These are phyloP conservation scores for Anagyrus pseudococci DNA, from an alignment of 2,888 invertebrate species.

Conservation along the genomic window DNA sequence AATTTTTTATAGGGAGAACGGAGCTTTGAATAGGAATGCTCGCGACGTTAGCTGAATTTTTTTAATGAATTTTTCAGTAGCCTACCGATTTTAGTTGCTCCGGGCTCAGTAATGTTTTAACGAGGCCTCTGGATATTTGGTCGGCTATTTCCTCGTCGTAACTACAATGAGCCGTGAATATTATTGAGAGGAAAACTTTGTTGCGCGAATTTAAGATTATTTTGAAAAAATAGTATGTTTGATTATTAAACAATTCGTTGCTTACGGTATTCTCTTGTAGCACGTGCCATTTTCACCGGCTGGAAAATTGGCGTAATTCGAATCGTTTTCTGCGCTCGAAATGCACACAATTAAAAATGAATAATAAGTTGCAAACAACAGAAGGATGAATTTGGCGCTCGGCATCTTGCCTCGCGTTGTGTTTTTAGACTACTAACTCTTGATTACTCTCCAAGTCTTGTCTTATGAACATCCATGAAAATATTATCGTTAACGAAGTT, in stretches of 20 bases:
- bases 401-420: constrained; percentile 25
- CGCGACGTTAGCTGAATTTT: too few species aligned
- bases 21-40: too few species aligned
- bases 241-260: not conserved
- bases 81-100: constrained; percentile 13
- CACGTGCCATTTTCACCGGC: constrained; percentile 65
- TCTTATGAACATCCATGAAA: too few species aligned
- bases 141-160: constrained; percentile 43
- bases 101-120: constrained; percentile 39
- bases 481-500: constrained; percentile 18
- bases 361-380: not conserved
- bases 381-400: constrained; percentile 2
- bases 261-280: constrained; percentile 72
- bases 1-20: not conserved
- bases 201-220: too few species aligned
- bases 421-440: constrained; percentile 24
- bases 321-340: constrained; percentile 3
- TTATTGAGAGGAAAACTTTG: too few species aligned
- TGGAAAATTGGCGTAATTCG: constrained; percentile 36
- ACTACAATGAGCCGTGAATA: constrained; percentile 34
- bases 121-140: constrained; percentile 42
- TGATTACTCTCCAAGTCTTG: too few species aligned
- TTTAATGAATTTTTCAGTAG: too few species aligned
- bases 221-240: too few species aligned
- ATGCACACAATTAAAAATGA: not conserved